Evolutionary conservation across 2,113 vertebrate species (phyloP), one percentile per base, ranked within the genome.

Genomic region (Tinamus guttatus): DNA sequence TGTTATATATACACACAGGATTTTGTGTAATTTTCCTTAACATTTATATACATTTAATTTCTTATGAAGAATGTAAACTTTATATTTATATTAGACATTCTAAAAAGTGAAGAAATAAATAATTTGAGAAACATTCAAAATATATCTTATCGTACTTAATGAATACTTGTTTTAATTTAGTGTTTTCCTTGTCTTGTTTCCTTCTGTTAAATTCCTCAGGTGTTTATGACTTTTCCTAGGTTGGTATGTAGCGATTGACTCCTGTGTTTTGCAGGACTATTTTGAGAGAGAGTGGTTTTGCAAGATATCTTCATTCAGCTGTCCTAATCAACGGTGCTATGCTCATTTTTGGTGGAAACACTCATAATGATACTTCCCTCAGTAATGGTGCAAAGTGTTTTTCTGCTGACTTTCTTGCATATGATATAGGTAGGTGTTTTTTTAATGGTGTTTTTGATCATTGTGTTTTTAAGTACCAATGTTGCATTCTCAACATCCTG

Each of bases 301-400:
- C 99, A 21, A 98, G 99, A n/a, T 99, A 99, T 94, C 98, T 99
- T 93, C 99, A 99, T 96, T 99, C 99, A 19, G 98, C 99, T 71
- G 99, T 98, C 89, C 97, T 99, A 59, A 98, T 99, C 97, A 99
- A 99, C 80, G 99, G 99, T 95, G 99, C 98, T 69, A 98, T 99
- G 98, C 98, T 99, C 74, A 81, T 99, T 97, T 99, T 99, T 93
- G 99, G 99, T 54, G 99, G 99, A 87, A 99, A 99, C 97, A 99
- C 99, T 11, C 99, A 99, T 92, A 99, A 99, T 87, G 99, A 99
- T 97, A 99, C 99, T 22, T 99, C 99, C 18, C 97, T 99, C 81
- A 99, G 99, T 98, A 99, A 99, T 8, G 99, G 99, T 52, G 99
- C 99, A 80, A 99, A 99, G 95, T 99, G 99, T 92, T 99, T 99